These are phyloP conservation scores for Aleiodes leptofemur DNA, from an alignment of 2,888 invertebrate species.

Conservation along the genomic window DNA sequence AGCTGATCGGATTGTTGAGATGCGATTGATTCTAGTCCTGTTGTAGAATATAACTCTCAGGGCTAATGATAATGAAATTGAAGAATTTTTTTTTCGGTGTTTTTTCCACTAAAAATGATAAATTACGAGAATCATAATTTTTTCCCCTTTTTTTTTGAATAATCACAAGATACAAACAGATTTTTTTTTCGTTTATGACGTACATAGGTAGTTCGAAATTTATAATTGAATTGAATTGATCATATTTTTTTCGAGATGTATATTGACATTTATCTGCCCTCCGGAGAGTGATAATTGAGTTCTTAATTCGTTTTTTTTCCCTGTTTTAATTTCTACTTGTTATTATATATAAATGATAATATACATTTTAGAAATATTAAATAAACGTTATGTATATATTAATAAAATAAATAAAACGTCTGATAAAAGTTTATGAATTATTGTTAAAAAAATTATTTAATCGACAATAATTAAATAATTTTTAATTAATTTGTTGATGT, in stretches of 20 bases:
- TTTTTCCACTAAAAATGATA: not conserved
- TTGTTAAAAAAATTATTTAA: not conserved
- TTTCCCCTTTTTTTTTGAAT: not conserved
- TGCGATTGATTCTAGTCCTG: slow-evolving; percentile 15
- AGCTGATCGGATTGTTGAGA: slow-evolving; percentile 3
- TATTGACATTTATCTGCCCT: slow-evolving; percentile 12
- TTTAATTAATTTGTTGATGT: too few species aligned
- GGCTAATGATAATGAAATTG: not conserved
- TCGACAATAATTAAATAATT: too few species aligned
- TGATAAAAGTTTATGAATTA: not conserved
- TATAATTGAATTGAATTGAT: not conserved
- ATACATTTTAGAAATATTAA: slow-evolving; percentile 6
- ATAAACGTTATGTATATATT: slow-evolving; percentile 24
- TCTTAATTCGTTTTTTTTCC: not conserved
- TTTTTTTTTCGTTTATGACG: slow-evolving; percentile 3
- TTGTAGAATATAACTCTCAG: slow-evolving; percentile 2
- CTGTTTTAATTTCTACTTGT: slow-evolving; percentile 18
- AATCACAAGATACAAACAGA: not conserved
- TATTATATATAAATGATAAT: not conserved
- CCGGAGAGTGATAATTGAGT: slow-evolving; percentile 1
- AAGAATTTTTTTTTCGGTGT: not conserved
- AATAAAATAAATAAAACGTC: slow-evolving; percentile 8
- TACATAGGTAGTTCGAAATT: not conserved
- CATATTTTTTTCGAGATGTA: slow-evolving; percentile 23
- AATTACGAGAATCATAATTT: not conserved